Conservation (phyloP, 2,888 invertebrate genomes). For the Apodemia hepburni region DNA sequence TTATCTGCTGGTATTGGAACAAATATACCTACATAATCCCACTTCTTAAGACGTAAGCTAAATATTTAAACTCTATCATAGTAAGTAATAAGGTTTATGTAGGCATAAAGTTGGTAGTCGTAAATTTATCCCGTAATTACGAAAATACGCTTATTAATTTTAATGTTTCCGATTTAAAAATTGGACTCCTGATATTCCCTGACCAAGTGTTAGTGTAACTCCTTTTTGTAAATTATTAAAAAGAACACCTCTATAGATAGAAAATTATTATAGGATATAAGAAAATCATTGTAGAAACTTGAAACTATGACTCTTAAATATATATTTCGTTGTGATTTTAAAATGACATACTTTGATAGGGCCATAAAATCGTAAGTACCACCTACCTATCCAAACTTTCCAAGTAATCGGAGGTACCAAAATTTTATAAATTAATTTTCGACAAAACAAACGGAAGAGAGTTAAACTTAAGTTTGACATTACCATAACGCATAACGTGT, state of each 20-base stretch:
- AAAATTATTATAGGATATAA: constrained; percentile 37
- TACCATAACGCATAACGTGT: too few relatives aligned
- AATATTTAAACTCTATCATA: constrained; percentile 12
- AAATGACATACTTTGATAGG: not conserved
- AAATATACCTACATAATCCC: constrained; percentile 34
- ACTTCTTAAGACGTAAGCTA: not conserved
- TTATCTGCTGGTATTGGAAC: constrained; percentile 67
- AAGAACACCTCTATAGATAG: constrained; percentile 59
- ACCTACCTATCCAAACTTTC: too few relatives aligned
- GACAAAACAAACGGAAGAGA: too few relatives aligned
- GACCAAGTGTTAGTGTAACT: constrained; percentile 75
- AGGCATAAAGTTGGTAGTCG: constrained; percentile 28
- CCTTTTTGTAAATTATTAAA: constrained; percentile 53
- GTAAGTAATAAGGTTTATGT: constrained; percentile 26
- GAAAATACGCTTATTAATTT: constrained; percentile 78
- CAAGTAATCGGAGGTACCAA: too few relatives aligned
- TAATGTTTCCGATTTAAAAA: constrained; percentile 74
- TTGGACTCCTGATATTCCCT: constrained; percentile 77
- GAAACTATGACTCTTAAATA: not conserved
- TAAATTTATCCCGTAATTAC: constrained; percentile 69
- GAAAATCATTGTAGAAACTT: constrained; percentile 5
- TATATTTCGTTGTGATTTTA: not conserved
- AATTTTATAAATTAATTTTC: too few relatives aligned
- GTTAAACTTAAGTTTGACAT: too few relatives aligned
- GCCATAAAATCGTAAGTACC: not conserved